A percentile compares a stretch with the other conserved stretches of the same genome.
These are phyloP conservation scores for Poeciliopsis retropinna DNA, from an alignment of 2,113 vertebrate genomes.

Conservation along the genomic window DNA sequence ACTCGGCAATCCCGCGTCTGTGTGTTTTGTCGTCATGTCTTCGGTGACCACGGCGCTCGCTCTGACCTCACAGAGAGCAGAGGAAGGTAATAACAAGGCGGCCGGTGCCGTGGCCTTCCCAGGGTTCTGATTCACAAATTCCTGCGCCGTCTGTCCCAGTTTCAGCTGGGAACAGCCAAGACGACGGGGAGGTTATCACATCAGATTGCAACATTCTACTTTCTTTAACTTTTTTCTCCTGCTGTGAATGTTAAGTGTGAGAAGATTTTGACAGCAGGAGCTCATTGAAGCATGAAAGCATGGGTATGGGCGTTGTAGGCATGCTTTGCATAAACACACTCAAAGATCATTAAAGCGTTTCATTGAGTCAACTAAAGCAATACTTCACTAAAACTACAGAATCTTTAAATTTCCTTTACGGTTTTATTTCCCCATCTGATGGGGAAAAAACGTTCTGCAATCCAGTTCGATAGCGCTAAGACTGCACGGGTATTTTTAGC, in stretches of 20 bases:
- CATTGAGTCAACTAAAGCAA: neutral
- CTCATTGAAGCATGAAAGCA: neutral
- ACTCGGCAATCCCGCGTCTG: constrained; percentile 68
- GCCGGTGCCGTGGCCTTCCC: constrained; percentile 48
- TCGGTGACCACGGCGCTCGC: constrained; percentile 40
- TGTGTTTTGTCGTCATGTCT: constrained; percentile 70
- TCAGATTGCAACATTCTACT: constrained; percentile 6
- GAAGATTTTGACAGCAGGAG: constrained; percentile 4
- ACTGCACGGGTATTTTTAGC: constrained; percentile 50
- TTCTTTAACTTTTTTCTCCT: neutral
- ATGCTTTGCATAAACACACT: neutral
- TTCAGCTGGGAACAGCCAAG: constrained; percentile 44
- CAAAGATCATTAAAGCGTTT: neutral
- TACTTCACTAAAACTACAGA: constrained; percentile 1
- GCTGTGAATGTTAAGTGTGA: neutral
- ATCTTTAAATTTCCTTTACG: neutral
- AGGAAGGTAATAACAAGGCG: constrained; percentile 74
- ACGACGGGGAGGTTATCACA: constrained; percentile 30
- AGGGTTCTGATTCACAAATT: constrained; percentile 55
- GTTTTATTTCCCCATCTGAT: constrained; percentile 24
- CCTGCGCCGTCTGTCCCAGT: constrained; percentile 48
- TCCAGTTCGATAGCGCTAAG: neutral
- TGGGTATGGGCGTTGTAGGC: neutral
- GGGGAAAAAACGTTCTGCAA: constrained; percentile 23
- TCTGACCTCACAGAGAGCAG: constrained; percentile 66